These are phyloP conservation scores for Mormyrops attenuatus DNA, from an alignment of 2,797 vertebrate genomes.

Conservation along the genomic window DNA sequence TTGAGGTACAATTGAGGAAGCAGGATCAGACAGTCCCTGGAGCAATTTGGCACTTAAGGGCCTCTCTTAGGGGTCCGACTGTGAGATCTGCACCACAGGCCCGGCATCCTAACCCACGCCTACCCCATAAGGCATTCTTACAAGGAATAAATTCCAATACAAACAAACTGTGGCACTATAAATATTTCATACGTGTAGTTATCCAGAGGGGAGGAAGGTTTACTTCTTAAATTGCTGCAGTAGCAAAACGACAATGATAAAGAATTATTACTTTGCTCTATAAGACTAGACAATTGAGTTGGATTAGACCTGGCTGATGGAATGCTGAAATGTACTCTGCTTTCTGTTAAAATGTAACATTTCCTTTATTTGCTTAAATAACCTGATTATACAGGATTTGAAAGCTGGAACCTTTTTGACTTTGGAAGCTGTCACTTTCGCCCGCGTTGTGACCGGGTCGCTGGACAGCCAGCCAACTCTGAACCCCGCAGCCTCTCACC, in stretches of 20 bases:
- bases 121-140: background rate
- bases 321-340: background rate
- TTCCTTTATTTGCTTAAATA: constrained; percentile 19
- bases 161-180: constrained; percentile 3
- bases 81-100: background rate
- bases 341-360: constrained; percentile 9
- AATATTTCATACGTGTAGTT: background rate
- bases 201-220: background rate
- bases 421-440: background rate
- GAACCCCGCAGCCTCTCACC: background rate
- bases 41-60: background rate
- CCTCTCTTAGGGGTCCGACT: background rate
- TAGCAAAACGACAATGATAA: background rate
- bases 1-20: background rate
- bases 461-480: background rate
- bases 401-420: constrained; percentile 1
- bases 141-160: background rate
- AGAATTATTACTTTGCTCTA: background rate
- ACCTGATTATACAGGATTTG: constrained; percentile 17
- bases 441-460: background rate
- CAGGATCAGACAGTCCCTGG: background rate
- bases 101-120: background rate
- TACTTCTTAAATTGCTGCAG: background rate
- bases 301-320: constrained; percentile 1
- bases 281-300: background rate